These are phyloP conservation scores for Vesta saturnalis DNA, from an alignment of 2,888 invertebrate species.

Conservation along the genomic window DNA sequence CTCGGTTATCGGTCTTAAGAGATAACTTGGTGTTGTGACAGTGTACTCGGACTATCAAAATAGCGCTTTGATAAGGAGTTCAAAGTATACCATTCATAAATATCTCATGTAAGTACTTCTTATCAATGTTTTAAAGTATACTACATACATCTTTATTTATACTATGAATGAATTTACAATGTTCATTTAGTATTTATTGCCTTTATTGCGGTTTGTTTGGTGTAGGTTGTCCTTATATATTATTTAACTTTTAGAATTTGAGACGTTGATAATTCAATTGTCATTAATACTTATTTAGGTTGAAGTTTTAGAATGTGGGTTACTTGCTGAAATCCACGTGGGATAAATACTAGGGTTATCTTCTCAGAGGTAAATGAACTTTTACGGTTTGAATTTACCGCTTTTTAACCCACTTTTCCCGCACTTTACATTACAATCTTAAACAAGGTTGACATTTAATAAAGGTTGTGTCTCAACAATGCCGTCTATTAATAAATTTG, in stretches of 20 bases:
- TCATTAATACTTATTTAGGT: background rate
- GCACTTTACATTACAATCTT: background rate
- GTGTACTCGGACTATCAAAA: constrained; percentile 19
- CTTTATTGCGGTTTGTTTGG: too few species aligned
- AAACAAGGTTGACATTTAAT: background rate
- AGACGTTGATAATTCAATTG: background rate
- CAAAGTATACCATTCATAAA: constrained; percentile 15
- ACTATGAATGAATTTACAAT: background rate
- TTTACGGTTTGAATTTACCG: background rate
- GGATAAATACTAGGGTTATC: background rate
- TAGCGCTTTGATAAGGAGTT: constrained; percentile 33
- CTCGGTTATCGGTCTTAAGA: constrained; percentile 22
- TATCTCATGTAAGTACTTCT: constrained; percentile 8
- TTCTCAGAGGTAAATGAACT: constrained; percentile 9
- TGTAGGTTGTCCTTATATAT: background rate
- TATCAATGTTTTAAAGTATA: background rate
- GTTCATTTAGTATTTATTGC: too few species aligned
- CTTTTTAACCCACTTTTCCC: background rate
- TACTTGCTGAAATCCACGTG: constrained; percentile 1
- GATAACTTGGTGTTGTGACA: constrained; percentile 29
- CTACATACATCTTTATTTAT: background rate
- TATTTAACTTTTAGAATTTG: background rate
- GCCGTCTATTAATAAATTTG: background rate
- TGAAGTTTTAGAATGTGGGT: background rate
- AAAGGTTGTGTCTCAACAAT: background rate